These are phyloP conservation scores for Magallana angulata DNA, from an alignment of 1,140 invertebrate species.

Conservation along the genomic window DNA sequence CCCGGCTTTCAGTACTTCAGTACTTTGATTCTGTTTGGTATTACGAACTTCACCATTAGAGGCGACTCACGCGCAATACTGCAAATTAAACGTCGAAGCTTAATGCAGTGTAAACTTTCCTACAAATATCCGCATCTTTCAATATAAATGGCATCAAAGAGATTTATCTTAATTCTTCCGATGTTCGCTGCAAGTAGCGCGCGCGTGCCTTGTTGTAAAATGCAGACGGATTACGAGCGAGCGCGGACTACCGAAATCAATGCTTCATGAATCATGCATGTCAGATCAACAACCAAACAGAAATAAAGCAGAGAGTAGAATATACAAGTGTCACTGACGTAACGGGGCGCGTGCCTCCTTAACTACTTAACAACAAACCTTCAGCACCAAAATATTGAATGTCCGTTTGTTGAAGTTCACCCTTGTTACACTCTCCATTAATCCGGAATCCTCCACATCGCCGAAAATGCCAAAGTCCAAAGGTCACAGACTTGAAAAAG, in stretches of 20 bases:
- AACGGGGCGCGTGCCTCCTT: background rate
- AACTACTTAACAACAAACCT: background rate
- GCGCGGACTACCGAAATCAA: background rate
- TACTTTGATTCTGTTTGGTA: too few relatives aligned
- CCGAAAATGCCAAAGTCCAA: conserved; percentile 10
- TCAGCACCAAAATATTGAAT: background rate
- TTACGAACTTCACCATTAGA: too few relatives aligned
- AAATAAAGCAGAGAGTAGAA: background rate
- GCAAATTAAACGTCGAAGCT: too few relatives aligned
- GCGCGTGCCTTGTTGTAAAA: background rate
- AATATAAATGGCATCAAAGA: too few relatives aligned
- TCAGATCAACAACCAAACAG: background rate
- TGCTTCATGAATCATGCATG: background rate
- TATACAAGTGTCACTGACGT: background rate
- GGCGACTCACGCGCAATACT: too few relatives aligned
- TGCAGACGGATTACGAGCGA: background rate
- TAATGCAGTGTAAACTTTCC: too few relatives aligned
- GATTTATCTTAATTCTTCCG: background rate
- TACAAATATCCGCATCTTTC: too few relatives aligned
- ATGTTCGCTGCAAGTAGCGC: background rate
- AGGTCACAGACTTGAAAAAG: background rate
- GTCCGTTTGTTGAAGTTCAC: background rate
- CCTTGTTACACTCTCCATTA: background rate
- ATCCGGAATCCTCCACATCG: conserved; percentile 21
- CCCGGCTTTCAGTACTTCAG: too few relatives aligned